Evolutionary conservation across 2,797 vertebrate genomes (phyloP).

Genomic region (Notamacropus eugenii): DNA sequence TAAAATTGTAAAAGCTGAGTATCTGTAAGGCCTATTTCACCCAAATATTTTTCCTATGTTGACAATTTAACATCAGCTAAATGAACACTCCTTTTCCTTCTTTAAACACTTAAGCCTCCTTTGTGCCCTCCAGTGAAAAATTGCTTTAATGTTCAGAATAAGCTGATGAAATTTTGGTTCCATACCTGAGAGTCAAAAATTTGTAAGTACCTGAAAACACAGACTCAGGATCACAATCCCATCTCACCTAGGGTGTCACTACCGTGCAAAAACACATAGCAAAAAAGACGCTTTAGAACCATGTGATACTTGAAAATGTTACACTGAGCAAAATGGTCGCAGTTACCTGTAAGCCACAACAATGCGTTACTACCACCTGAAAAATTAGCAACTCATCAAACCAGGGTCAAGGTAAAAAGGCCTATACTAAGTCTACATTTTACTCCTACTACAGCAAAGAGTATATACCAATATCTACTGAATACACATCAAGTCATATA

Average conservation of each 20-base stretch:
- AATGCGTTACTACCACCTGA: conserved; percentile 55
- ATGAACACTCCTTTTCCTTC: conserved; percentile 44
- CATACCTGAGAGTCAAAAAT: conserved; percentile 52
- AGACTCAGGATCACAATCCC: conserved; percentile 52
- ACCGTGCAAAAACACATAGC: conserved; percentile 39
- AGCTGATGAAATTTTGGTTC: conserved; percentile 41
- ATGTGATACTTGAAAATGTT: conserved; percentile 48
- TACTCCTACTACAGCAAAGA: conserved; percentile 67
- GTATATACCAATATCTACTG: conserved; percentile 62
- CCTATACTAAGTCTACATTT: conserved; percentile 55
- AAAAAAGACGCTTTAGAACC: conserved; percentile 59
- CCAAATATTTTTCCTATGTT: conserved; percentile 45
- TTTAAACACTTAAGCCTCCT: conserved; percentile 3
- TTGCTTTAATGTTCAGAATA: background rate
- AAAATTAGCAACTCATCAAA: conserved; percentile 75
- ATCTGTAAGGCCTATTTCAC: background rate
- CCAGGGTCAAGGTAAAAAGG: conserved; percentile 69
- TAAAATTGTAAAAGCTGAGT: background rate
- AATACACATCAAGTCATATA: conserved; percentile 58
- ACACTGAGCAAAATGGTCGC: conserved; percentile 34
- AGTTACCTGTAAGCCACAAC: conserved; percentile 54
- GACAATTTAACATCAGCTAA: conserved; percentile 38
- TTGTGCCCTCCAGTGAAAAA: conserved; percentile 12
- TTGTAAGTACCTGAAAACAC: conserved; percentile 46
- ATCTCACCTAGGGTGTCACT: conserved; percentile 51